Percentiles rank a stretch among this genome's conserved stretches.
Evolutionary conservation across 2,888 invertebrate species (phyloP).

Genomic region (Thera obeliscata): DNA sequence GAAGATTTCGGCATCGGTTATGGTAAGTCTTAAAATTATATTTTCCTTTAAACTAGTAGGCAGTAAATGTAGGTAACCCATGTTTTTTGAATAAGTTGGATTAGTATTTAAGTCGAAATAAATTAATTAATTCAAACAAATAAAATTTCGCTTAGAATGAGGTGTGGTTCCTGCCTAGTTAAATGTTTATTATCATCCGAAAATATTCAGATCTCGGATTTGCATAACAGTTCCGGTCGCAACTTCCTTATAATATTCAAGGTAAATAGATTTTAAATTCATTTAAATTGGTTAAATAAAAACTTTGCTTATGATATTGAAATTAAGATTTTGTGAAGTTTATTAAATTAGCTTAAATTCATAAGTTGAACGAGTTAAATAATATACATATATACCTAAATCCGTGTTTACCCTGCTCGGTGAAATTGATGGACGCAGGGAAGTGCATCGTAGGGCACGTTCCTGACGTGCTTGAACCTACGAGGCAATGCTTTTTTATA

Average conservation of each 20-base stretch:
- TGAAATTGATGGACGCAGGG: too few relatives aligned
- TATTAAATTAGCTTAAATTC: too few relatives aligned
- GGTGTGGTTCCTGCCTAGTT: background rate
- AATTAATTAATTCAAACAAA: background rate
- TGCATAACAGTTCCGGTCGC: background rate
- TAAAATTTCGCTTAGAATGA: background rate
- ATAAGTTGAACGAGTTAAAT: too few relatives aligned
- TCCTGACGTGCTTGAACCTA: too few relatives aligned
- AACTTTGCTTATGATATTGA: too few relatives aligned
- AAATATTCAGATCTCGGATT: background rate
- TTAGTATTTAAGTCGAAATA: background rate
- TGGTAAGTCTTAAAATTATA: constrained; percentile 18
- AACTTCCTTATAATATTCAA: background rate
- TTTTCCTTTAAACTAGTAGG: background rate
- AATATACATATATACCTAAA: too few relatives aligned
- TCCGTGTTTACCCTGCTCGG: too few relatives aligned
- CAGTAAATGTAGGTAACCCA: too few relatives aligned
- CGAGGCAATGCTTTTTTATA: too few relatives aligned
- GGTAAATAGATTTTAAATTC: background rate
- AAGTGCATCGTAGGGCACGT: too few relatives aligned
- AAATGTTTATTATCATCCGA: background rate
- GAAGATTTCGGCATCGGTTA: constrained; percentile 57
- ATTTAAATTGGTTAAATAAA: background rate
- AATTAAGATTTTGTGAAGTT: too few relatives aligned
- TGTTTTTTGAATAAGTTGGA: too few relatives aligned